Evolutionary conservation across 2,888 invertebrate species (phyloP), one percentile per base, ranked within the genome.

Genomic region (Erpobdella octoculata): DNA sequence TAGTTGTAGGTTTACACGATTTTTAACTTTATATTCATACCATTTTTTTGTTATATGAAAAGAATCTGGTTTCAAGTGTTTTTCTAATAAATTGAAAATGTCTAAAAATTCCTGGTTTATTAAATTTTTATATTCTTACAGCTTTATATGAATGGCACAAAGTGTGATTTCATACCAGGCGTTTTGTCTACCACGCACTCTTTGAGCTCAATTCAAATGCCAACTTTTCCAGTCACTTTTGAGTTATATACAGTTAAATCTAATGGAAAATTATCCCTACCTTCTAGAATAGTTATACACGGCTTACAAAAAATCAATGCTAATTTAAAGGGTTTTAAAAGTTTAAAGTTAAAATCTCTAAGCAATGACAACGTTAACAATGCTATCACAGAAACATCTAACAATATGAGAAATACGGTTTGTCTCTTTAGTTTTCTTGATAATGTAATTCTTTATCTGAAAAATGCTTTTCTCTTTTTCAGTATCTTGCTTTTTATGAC

Each of bases 401-500:
- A 62, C 28, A 31, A 33, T 21, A 18, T 33, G n/a, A 62, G 33
- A 62, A 62, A 35, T 62, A 62, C 25, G 35, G 31, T 62, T 33
- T n/a, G 33, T n/a, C n/a, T n/a, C n/a, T 21, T 62, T 33, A 6
- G 2, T n/a, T 35, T 15, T 33, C 28, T 4, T 8, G 62, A 28
- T 33, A 62, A 59, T 12, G 1, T 35, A 33, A 62, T n/a, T n/a
- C 12, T 12, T 41, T 15, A 41, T 12, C 46, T n/a, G 46, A n/a
- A 12, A 15, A 15, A 41, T 15, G n/a, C 12, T 62, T 62, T 21
- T 9, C 9, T 8, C 33, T 33, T 8, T 62, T 62, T 21, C 58
- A 69, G 69, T 69, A 41, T 28, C 21, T 69, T 8, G 69, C 69
- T 35, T 69, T 69, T 48, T 69, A 48, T 28, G 69, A 69, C 58